Evolutionary conservation across 1,140 invertebrate genomes (phyloP).

Genomic region (Habropoda laboriosa): DNA sequence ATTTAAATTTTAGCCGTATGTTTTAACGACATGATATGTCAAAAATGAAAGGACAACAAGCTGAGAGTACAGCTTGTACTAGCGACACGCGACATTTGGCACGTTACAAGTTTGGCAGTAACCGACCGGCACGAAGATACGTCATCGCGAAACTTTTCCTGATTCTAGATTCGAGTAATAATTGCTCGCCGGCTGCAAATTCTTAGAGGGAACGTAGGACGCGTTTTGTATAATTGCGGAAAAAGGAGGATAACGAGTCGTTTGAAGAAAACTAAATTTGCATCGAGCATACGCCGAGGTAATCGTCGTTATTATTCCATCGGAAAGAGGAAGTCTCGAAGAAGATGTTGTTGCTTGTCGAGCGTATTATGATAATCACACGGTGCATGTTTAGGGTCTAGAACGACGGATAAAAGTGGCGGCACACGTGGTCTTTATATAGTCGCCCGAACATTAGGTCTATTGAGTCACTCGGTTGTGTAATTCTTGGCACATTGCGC

Average conservation of each 20-base stretch:
- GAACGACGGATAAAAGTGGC: slow-evolving; percentile 3
- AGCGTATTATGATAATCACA: not conserved
- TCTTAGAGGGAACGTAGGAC: not conserved
- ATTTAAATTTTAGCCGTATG: slow-evolving; percentile 47
- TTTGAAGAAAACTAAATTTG: not conserved
- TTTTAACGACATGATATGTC: not conserved
- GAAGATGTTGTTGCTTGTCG: not conserved
- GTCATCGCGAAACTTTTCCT: not conserved
- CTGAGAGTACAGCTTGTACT: not conserved
- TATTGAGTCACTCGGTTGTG: slow-evolving; percentile 25
- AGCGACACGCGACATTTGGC: not conserved
- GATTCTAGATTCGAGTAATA: not conserved
- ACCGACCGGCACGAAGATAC: not conserved
- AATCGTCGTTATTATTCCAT: not conserved
- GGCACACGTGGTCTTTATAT: not conserved
- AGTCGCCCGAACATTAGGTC: not conserved
- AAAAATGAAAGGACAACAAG: not conserved
- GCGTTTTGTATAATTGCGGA: not conserved
- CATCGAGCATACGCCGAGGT: too few species aligned
- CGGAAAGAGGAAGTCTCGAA: not conserved
- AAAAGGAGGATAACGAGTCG: not conserved
- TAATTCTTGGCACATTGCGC: slow-evolving; percentile 35
- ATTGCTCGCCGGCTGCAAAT: not conserved
- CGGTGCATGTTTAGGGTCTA: not conserved
- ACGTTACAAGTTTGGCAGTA: not conserved